Base-by-base conservation (phyloP, 2,113 vertebrate species). In the Rhodinocichla rosea region DNA sequence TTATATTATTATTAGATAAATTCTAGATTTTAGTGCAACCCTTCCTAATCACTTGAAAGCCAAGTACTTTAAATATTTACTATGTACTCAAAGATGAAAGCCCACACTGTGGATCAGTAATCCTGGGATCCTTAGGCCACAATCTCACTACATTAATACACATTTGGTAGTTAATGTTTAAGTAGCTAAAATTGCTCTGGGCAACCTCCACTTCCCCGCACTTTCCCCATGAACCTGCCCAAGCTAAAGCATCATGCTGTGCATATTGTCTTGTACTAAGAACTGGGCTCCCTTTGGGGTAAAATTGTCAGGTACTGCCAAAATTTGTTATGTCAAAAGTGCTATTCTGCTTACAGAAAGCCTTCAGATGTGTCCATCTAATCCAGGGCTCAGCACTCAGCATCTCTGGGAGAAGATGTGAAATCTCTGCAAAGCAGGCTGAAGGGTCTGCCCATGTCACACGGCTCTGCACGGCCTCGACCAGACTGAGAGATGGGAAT, bases 381-480 rank as follows among this genome's bases (percentile, higher is more conserved):
- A 47, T 57, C 24, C 47, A 30, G 16, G 19, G 21, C 21, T 62
- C 77, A 60, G 64, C 45, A 65, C 37, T 47, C 74, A 73, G 44
- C 30, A 20, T 56, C 40, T 56, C 63, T 28, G 7, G 27, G 37
- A 70, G 52, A 37, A 65, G 26, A 45, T 1, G 4, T 3, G 21
- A 69, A 59, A 71, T 27, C 27, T 65, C 47, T 47, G 42, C 23
- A 47, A 26, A 57, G 24, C 20, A 67, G 26, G 16, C 44, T 26
- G 37, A 74, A 67, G 28, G 5, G 1, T 19, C 10, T 78, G 42
- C 28, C 15, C 35, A 47, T 28, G 11, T 47, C 33, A 39, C 0
- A 0, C 24, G 28, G 35, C 30, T n/a, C 27, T 60, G 56, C 68
- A 37, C 2, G 10, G 44, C 35, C 20, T 20, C 0, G 0, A 7